phyloP scores from a whole-genome alignment of 2,113 vertebrate genomes.

The Menidia beryllina region DNA sequence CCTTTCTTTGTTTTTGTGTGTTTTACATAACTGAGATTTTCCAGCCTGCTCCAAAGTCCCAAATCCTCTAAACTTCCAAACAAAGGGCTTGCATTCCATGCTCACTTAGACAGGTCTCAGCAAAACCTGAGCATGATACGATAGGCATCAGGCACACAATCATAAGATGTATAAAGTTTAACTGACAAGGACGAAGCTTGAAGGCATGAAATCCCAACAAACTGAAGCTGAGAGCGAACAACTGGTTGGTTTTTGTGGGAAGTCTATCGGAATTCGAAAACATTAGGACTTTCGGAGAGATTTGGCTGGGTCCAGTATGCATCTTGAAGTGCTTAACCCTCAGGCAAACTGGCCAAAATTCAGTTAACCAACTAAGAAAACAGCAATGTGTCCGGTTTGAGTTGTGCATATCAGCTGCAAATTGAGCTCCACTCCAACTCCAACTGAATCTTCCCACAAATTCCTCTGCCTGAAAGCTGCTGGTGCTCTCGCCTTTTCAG shows the following conservation, averaged over 20 bases:
- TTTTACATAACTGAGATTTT: constrained; percentile 42
- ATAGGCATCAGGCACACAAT: too few species aligned
- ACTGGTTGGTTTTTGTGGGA: too few species aligned
- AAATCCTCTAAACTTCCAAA: constrained; percentile 52
- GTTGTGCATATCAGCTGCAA: not conserved
- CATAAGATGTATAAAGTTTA: too few species aligned
- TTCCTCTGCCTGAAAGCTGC: not conserved
- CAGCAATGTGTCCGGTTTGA: not conserved
- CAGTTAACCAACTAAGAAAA: not conserved
- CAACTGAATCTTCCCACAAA: not conserved
- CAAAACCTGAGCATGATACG: not conserved
- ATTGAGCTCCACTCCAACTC: not conserved
- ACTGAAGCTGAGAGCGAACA: too few species aligned
- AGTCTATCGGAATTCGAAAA: too few species aligned
- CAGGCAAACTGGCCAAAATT: not conserved
- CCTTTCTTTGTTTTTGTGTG: constrained; percentile 35
- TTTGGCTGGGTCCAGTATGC: too few species aligned
- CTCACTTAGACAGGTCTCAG: constrained; percentile 9
- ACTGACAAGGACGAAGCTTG: too few species aligned
- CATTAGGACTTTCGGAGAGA: too few species aligned
- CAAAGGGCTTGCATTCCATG: constrained; percentile 38
- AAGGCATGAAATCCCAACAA: too few species aligned
- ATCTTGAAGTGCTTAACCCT: not conserved
- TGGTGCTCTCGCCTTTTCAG: not conserved
- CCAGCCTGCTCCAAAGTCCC: not conserved